These are phyloP conservation scores for Moxostoma hubbsi DNA, from an alignment of 2,797 vertebrate genomes.

Conservation along the genomic window DNA sequence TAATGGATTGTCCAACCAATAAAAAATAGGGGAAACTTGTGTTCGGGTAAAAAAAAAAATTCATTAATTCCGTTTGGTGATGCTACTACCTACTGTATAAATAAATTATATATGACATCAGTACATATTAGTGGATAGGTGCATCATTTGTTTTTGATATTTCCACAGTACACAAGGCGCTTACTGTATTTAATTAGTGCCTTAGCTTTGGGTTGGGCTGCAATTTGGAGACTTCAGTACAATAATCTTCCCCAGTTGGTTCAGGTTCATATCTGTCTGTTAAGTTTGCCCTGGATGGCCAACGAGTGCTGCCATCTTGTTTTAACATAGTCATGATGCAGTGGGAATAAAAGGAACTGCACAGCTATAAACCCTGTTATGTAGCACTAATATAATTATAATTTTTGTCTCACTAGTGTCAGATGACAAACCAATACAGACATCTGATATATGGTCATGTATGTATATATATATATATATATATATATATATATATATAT, in stretches of 20 bases:
- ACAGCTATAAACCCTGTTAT: slow-evolving; percentile 5
- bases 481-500: too few relatives aligned
- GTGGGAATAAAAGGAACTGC: slow-evolving; percentile 5
- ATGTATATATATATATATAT: too few relatives aligned
- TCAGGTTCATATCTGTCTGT: background rate
- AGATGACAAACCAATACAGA: too few relatives aligned
- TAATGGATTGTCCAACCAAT: too few relatives aligned
- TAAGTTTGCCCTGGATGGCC: background rate
- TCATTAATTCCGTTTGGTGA: background rate
- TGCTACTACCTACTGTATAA: background rate
- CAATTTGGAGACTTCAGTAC: slow-evolving; percentile 1
- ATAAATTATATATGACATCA: background rate
- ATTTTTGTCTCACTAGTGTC: background rate
- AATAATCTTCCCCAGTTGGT: slow-evolving; percentile 12
- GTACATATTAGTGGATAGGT: background rate
- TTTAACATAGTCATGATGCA: slow-evolving; percentile 28
- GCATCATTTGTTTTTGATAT: slow-evolving; percentile 8
- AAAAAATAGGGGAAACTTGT: too few relatives aligned
- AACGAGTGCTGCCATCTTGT: slow-evolving; percentile 44
- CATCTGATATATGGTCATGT: too few relatives aligned
- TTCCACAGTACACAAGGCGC: background rate
- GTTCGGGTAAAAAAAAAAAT: too few relatives aligned
- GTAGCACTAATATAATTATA: slow-evolving; percentile 1
- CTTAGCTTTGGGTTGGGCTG: background rate
- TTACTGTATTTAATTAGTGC: slow-evolving; percentile 11